These are phyloP conservation scores for Kradibia gibbosae DNA, from an alignment of 1,140 invertebrate genomes.

Conservation along the genomic window DNA sequence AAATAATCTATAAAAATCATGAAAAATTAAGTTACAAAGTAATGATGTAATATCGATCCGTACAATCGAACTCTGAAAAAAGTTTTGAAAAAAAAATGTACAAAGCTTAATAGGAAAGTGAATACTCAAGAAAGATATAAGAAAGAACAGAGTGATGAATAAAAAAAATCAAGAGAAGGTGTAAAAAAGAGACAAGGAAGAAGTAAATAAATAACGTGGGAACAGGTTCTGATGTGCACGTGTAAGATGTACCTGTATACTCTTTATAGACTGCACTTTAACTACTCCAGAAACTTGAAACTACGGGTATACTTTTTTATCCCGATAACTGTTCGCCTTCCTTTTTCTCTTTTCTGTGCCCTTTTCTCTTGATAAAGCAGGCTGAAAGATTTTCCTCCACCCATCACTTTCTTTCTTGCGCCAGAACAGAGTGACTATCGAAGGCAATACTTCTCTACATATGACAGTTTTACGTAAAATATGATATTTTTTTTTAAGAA, in stretches of 20 bases:
- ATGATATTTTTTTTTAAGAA: not conserved
- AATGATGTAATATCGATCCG: not conserved
- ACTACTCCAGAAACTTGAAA: slow-evolving; percentile 46
- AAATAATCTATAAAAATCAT: not conserved
- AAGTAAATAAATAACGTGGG: slow-evolving; percentile 50
- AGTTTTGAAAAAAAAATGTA: not conserved
- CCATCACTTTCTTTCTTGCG: not conserved
- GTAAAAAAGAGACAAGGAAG: not conserved
- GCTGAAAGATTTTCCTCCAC: slow-evolving; percentile 13
- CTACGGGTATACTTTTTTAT: not conserved
- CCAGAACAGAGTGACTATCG: not conserved
- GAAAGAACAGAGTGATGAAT: not conserved
- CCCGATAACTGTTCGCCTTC: slow-evolving; percentile 34
- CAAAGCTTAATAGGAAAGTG: not conserved
- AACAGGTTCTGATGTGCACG: slow-evolving; percentile 31
- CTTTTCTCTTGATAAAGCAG: slow-evolving; percentile 29
- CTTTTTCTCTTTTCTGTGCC: not conserved
- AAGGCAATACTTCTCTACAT: not conserved
- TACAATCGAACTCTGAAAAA: not conserved
- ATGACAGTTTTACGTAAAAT: not conserved
- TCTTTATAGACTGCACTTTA: slow-evolving; percentile 51
- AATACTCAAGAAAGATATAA: not conserved
- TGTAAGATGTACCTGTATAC: not conserved
- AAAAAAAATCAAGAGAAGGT: not conserved
- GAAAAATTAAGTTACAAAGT: not conserved